Base-by-base conservation (phyloP, 2,113 vertebrate genomes). In the Nycticebus coucang region DNA sequence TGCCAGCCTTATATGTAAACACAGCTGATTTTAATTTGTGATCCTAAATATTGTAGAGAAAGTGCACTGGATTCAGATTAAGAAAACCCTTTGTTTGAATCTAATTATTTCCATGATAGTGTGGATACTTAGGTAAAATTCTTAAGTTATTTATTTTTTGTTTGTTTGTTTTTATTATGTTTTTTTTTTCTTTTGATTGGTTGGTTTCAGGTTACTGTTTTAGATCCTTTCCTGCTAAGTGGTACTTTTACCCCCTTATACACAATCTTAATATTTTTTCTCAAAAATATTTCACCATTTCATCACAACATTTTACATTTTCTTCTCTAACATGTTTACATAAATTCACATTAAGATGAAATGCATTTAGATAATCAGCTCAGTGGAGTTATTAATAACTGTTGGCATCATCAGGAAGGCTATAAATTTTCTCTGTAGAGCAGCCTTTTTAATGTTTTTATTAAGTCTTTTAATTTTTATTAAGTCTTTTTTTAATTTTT, bases 261-360 rank as follows among this genome's bases (percentile, higher is more conserved):
- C 9, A 82, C n/a, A 86, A 26, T 53, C 95, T 68, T 87, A 94
- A 30, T 92, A 80, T 59, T 85, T 79, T 86, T 75, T 85, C 35
- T 59, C 12, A 81, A 89, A 86, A 86, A 12, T 89, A 13, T 89
- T 92, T 50, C 93, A 17, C 37, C 30, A 71, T 19, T 45, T 14
- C 45, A 21, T 87, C 89, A 79, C 91, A 77, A 33, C 26, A 59
- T 79, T 83, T 89, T 55, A 50, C 10, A 41, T 41, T 41, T 41
- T 89, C 12, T 93, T 93, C 66, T 82, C 35, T 87, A 90, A 79
- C 4, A 4, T 57, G 35, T 91, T 93, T 87, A 92, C 10, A 41
- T 84, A 80, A 94, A 81, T 72, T 79, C 28, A 72, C 60, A 7
- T 71, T 64, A 64, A 28, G n/a, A 79, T 92, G 41, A 83, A 94